A percentile compares a stretch with the other conserved stretches of the same genome.
These are phyloP conservation scores for Hydrotaea diabolus DNA, from an alignment of 2,888 invertebrate genomes.

Conservation along the genomic window DNA sequence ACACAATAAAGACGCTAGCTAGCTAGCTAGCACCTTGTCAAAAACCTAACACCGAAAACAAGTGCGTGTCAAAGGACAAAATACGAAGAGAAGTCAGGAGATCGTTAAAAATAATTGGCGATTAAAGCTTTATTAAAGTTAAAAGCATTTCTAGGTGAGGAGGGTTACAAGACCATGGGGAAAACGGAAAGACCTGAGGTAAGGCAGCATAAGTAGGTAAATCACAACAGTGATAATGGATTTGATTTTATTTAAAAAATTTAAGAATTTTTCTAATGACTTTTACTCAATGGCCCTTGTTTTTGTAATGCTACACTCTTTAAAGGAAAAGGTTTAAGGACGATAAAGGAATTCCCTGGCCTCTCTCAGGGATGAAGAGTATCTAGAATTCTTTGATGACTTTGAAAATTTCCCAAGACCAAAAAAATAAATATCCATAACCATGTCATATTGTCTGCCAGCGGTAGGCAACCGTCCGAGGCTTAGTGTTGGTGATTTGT, in stretches of 20 bases:
- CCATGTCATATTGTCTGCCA: not conserved
- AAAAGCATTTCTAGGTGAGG: not conserved
- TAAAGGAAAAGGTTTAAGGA: not conserved
- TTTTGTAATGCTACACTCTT: not conserved
- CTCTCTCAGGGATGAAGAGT: too few relatives aligned
- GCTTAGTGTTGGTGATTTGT: not conserved
- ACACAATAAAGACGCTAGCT: not conserved
- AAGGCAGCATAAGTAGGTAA: not conserved
- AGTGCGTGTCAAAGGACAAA: constrained; percentile 28
- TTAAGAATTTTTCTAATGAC: not conserved
- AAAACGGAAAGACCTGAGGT: not conserved
- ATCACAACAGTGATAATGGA: constrained; percentile 25
- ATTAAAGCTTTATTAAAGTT: constrained; percentile 11
- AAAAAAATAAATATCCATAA: not conserved
- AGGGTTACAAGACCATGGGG: not conserved
- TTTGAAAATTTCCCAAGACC: not conserved
- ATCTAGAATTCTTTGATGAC: not conserved
- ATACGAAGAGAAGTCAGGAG: constrained; percentile 2
- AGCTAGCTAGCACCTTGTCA: not conserved
- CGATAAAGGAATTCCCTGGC: not conserved
- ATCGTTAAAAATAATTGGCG: not conserved
- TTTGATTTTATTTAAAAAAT: not conserved
- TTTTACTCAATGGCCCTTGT: not conserved
- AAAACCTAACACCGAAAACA: not conserved
- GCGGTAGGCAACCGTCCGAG: not conserved